phyloP scores from a whole-genome alignment of 37 sponge, comb jelly and placozoan species.

The Spongilla lacustris region DNA sequence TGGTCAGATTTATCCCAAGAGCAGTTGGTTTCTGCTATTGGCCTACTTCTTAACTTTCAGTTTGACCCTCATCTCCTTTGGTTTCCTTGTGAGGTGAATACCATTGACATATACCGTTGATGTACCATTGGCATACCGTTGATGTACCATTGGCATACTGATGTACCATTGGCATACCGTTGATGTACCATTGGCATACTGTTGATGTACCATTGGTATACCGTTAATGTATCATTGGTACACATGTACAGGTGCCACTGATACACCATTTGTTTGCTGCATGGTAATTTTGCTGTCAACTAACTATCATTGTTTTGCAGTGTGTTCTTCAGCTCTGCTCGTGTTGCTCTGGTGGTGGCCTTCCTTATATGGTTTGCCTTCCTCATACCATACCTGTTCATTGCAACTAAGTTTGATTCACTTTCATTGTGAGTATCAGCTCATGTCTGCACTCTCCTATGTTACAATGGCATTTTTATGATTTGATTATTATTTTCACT shows the following conservation, averaged over 20 bases:
- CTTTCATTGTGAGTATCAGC: constrained; percentile 41
- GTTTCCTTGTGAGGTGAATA: constrained; percentile 76
- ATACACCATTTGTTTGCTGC: not conserved
- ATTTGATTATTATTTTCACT: no score
- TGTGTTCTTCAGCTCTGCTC: constrained; percentile 82
- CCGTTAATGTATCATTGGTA: no score
- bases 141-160: no score
- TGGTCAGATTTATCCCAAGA: constrained; percentile 33
- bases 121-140: no score
- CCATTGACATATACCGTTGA: no score
- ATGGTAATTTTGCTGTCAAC: not conserved
- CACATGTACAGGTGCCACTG: no score
- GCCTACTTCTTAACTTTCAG: constrained; percentile 59
- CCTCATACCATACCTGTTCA: constrained; percentile 67
- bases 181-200: no score
- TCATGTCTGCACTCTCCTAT: no score
- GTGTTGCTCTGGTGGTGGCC: constrained; percentile 64
- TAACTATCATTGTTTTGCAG: constrained; percentile 35
- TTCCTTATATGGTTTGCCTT: constrained; percentile 76
- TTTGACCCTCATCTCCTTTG: constrained; percentile 59
- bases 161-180: no score
- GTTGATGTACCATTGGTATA: no score
- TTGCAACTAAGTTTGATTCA: constrained; percentile 16
- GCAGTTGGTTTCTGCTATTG: constrained; percentile 59
- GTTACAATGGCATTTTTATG: no score